These are phyloP conservation scores for Drosophila baimaii DNA, from an alignment of 1,140 invertebrate genomes.

Conservation along the genomic window DNA sequence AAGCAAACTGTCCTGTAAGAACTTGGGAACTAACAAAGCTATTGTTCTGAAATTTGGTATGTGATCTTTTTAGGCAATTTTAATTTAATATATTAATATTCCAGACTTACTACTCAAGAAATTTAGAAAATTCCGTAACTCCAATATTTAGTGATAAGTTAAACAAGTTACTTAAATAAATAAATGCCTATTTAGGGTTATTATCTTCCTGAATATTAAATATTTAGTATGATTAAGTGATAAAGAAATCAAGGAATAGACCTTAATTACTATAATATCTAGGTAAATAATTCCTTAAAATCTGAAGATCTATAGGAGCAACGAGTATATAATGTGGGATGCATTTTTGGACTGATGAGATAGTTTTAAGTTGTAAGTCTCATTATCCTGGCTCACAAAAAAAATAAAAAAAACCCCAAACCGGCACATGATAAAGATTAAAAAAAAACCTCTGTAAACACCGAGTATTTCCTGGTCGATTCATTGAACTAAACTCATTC, in stretches of 20 bases:
- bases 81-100: background rate
- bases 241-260: too few relatives aligned
- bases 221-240: background rate
- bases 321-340: background rate
- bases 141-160: too few relatives aligned
- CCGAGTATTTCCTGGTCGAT: too few relatives aligned
- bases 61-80: background rate
- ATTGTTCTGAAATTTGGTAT: background rate
- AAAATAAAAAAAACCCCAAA: background rate
- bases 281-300: background rate
- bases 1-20: background rate
- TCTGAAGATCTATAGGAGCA: background rate
- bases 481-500: too few relatives aligned
- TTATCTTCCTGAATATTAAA: background rate
- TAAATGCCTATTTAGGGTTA: background rate
- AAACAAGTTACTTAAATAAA: background rate
- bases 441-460: background rate
- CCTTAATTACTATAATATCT: background rate
- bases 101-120: accelerated
- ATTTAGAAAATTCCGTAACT: too few relatives aligned
- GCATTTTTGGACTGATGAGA: background rate
- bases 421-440: background rate
- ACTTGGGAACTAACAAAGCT: background rate
- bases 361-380: background rate
- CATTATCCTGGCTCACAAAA: too few relatives aligned